Evolutionary conservation across 2,113 vertebrate genomes (phyloP), one percentile per base, ranked within the genome.

Genomic region (Centrocercus urophasianus): DNA sequence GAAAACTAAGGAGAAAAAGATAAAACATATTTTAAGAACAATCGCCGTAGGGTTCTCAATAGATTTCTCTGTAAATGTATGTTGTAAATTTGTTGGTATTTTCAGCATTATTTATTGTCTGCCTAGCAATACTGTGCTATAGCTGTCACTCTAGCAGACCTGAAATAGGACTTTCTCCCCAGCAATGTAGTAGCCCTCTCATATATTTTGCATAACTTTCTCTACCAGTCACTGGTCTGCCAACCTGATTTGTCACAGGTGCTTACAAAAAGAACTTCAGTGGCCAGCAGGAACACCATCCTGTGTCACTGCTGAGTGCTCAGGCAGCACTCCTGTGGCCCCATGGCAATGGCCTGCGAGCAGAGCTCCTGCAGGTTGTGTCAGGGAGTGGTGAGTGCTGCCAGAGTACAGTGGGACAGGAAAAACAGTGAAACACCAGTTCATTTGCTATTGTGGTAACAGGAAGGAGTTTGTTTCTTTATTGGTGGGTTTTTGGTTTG

Each of bases 101-200:
- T 86, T 94, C 67, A 93, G 8, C 89, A 45, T 88, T 90, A 95
- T 97, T 96, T 97, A 96, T 92, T 96, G 76, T 93, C 92, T 91
- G 74, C 70, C 76, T 93, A 95, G 86, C 72, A 84, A 48, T 48
- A 32, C 83, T 87, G 38, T 95, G 94, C 86, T 97, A 65, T 57
- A 95, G 93, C 94, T 98, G 97, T 97, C 96, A 84, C 25, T 93
- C 65, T 43, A 92, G 67, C 95, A 88, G 95, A 89, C 89, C 96
- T 97, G 96, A 98, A 97, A 97, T 97, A 96, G 54, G 92, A 94
- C 93, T 96, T 95, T 66, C 65, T 93, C 86, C 94, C 76, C 77
- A 86, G 91, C 45, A 91, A 93, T 94, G 94, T 88, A 91, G 93
- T 83, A 93, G 90, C 61, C 89, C 73, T 9, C 81, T 93, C 76